A percentile compares a stretch with the other conserved stretches of the same genome.
Conservation (phyloP, 1,140 invertebrate genomes). For the Apis mellifera region Amel_HAv3.1 CM009938.2:1452001-1452500, state of each 20-base stretch:
- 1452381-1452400: not conserved
- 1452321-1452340: not conserved
- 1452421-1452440: not conserved
- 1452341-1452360: too few species aligned
- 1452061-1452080: not conserved
- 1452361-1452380: not conserved
- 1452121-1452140: slow-evolving; percentile 36
- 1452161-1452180: slow-evolving; percentile 50
- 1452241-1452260: slow-evolving; percentile 41
- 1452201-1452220: slow-evolving; percentile 37
- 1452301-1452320: not conserved
- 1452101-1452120: slow-evolving; percentile 33
- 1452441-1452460: not conserved
- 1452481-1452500: not conserved
- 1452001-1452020: not conserved
- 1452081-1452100: not conserved
- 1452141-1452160: slow-evolving; percentile 47
- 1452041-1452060: not conserved
- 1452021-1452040: not conserved
- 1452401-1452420: not conserved
- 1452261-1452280: slow-evolving; percentile 49
- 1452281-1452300: slow-evolving; percentile 20
- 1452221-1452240: slow-evolving; percentile 43
- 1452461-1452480: not conserved
- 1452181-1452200: slow-evolving; percentile 65